Evolutionary conservation across 2,888 invertebrate species (phyloP).

Genomic region (Nephrotoma guestfalica): DNA sequence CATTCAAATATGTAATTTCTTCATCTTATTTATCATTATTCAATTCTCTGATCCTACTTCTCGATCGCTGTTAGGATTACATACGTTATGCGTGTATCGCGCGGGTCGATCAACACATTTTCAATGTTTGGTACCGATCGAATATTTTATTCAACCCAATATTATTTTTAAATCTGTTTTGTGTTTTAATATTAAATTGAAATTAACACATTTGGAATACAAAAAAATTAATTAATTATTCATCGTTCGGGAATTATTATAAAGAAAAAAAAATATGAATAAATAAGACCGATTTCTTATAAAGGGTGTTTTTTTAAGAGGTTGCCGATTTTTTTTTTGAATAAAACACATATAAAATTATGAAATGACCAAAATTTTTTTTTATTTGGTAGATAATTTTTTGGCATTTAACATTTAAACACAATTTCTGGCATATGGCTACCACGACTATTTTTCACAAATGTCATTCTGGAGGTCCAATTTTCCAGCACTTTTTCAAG

Average conservation of each 20-base stretch:
- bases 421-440: no score
- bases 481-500: no score
- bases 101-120: neutral
- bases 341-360: no score
- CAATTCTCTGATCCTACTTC: neutral
- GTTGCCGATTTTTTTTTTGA: no score
- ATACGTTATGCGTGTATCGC: neutral
- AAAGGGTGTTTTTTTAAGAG: no score
- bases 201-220: neutral
- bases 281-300: neutral
- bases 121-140: neutral
- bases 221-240: neutral
- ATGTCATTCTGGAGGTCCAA: no score
- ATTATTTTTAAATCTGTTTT: neutral
- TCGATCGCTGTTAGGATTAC: neutral
- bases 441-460: no score
- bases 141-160: neutral
- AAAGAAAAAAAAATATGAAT: neutral
- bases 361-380: no score
- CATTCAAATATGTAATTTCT: neutral
- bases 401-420: no score
- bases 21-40: neutral
- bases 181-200: neutral
- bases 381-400: no score
- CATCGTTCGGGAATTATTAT: neutral